Evolutionary conservation across 2,888 invertebrate genomes (phyloP), one percentile per base, ranked within the genome.

Genomic region (Rotaria magnacalcarata): DNA sequence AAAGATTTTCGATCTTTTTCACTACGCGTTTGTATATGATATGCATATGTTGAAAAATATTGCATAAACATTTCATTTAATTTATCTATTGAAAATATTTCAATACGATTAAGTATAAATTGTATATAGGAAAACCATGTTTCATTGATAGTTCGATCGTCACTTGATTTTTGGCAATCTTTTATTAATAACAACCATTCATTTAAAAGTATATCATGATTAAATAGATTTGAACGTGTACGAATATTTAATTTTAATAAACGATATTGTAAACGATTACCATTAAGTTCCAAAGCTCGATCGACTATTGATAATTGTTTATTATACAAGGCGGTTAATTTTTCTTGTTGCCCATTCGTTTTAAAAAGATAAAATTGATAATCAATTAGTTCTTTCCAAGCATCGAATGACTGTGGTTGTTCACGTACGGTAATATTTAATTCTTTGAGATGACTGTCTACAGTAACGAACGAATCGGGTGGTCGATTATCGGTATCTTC

Each of bases 321-420:
- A 47, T 47, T 47, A 47, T 47, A 80, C 19, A 80, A 80, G 47
- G 47, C 43, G 14, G 21, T 47, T 47, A 47, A 11, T 80, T n/a
- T 80, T 14, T 80, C 80, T 47, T 47, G 24, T 41, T 67, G 67
- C 19, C 67, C 67, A 34, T 67, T 67, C 16, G 34, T 67, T 67
- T 67, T 67, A 34, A 67, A 34, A 2, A 80, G 24, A 80, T 47
- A 80, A 3, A 24, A 47, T 80, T 80, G 80, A 47, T 80, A 80
- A 80, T 80, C 80, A 47, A 80, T 80, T 47, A 80, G n/a, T 80
- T 80, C 80, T 80, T 80, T 80, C 80, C 80, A 80, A 24, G 47
- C 43, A n/a, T 80, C 80, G n/a, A 47, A 80, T 47, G 80, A 80
- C 24, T 80, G 80, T 80, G 80, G 80, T n/a, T 80, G 80, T 47